Base-by-base conservation (phyloP, 2,113 vertebrate species). In the Tympanuchus pallidicinctus region DNA sequence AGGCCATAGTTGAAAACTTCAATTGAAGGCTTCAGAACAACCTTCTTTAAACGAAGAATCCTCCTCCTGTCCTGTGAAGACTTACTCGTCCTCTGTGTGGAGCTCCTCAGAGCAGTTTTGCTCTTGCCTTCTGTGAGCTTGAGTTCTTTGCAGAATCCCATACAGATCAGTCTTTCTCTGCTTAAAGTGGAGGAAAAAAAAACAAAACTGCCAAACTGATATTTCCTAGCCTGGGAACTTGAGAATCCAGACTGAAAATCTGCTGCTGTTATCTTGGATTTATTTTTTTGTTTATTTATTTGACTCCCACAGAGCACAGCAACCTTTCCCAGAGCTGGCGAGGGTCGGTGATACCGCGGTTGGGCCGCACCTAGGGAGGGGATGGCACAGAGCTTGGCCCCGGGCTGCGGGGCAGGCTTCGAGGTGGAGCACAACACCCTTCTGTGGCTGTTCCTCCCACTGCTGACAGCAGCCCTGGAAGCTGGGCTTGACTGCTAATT, bases 281-380 rank as follows among this genome's bases (percentile, higher is more conserved):
- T 5, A 54, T 56, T 77, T 63, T 34, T 47, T 50, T 48, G 10
- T 48, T 71, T 28, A 17, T 57, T 81, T 28, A 17, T 57, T 81
- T 60, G 54, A 22, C 2, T 94, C 9, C 67, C 45, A 6, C 54
- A 71, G 71, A 17, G 50, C 84, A 75, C 52, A 1, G 42, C 75
- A 96, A 70, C 94, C 78, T 79, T 93, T 88, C 50, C 71, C 92
- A 94, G 90, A 90, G 88, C 93, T 93, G 93, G 86, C 59, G 0
- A 84, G 34, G 90, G n/a, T 0, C 4, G 0, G 60, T 0, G 11
- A 34, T 61, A n/a, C 6, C 1, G 0, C 8, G 61, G 40, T 50
- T 88, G 17, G 80, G 91, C 90, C 74, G 0, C 95, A 93, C 91
- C 91, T 71, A 76, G 30, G 63, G 87, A 95, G 89, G 40, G 77